Base-by-base conservation (phyloP, 2,113 vertebrate genomes). In the Solenodon paradoxus region DNA sequence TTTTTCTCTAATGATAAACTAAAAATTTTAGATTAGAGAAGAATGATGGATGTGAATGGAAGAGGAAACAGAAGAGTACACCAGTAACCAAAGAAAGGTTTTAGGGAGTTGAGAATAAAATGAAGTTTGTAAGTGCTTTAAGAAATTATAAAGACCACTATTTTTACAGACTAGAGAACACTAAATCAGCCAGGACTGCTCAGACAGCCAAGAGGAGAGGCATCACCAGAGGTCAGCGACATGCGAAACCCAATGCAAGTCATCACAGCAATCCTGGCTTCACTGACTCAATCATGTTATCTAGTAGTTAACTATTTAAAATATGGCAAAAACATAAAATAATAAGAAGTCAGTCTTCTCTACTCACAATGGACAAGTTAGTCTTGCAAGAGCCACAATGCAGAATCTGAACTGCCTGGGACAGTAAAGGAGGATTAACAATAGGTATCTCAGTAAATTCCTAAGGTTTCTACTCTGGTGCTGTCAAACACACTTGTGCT, bases 171-270 rank as follows among this genome's bases (percentile, higher is more conserved):
- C 61, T 71, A 24, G 35, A 69, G 63, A 78, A 63, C 17, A 92
- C 24, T 40, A 61, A 42, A 38, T 5, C n/a, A 95, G 94, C 68
- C 93, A 8, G 13, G 97, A 97, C 72, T 49, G 97, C 98, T 99
- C 98, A 98, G 98, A 98, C 98, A 99, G 98, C 98, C 98, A 99
- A 99, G 99, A 99, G 98, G 98, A 77, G 81, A 0, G 89, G 98
- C 98, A 97, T 98, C 98, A 98, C 2, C 63, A 94, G 88, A 90
- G 90, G 74, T 99, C 98, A 98, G 98, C 66, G 93, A 97, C 53
- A 97, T 98, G 98, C 97, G 97, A 99, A 99, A 98, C 99, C 98
- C 97, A 97, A 93, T 88, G 49, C 74, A 92, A 28, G 95, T 98
- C 98, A 98, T 99, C 98, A 99, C 75, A 55, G 98, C 98, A 97